Evolutionary conservation across 2,888 invertebrate genomes (phyloP).

Genomic region (Aleiodes leptofemur): DNA sequence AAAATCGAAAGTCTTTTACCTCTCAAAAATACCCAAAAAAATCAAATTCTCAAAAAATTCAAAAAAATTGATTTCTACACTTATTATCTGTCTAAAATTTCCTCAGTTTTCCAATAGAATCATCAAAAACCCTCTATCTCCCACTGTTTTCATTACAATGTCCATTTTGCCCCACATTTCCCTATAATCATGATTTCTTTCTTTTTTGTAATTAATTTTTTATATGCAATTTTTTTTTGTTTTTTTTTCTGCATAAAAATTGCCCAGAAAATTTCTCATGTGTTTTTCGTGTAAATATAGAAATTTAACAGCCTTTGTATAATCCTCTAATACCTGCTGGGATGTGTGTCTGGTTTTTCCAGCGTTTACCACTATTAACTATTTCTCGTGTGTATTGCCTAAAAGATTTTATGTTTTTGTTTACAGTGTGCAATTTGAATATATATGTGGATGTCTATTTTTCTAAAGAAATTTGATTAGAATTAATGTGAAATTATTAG

Average conservation of each 20-base stretch:
- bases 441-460: background rate
- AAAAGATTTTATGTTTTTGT: slow-evolving; percentile 34
- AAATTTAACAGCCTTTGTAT: slow-evolving; percentile 36
- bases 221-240: background rate
- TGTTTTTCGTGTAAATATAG: slow-evolving; percentile 37
- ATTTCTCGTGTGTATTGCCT: background rate
- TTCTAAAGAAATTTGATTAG: background rate
- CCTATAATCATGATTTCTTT: background rate
- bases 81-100: too few species aligned
- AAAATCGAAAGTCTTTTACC: too few species aligned
- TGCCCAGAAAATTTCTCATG: background rate
- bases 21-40: too few species aligned
- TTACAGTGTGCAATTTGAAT: background rate
- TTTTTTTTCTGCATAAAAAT: background rate
- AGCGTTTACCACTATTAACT: slow-evolving; percentile 9
- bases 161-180: background rate
- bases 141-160: too few species aligned
- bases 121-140: too few species aligned
- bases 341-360: slow-evolving; percentile 30
- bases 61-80: background rate
- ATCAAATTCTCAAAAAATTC: background rate
- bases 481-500: background rate
- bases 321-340: slow-evolving; percentile 20
- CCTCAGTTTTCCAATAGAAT: too few species aligned
- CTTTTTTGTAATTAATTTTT: background rate